phyloP scores from a whole-genome alignment of 2,888 invertebrate species.

The Operophtera brumata region DNA sequence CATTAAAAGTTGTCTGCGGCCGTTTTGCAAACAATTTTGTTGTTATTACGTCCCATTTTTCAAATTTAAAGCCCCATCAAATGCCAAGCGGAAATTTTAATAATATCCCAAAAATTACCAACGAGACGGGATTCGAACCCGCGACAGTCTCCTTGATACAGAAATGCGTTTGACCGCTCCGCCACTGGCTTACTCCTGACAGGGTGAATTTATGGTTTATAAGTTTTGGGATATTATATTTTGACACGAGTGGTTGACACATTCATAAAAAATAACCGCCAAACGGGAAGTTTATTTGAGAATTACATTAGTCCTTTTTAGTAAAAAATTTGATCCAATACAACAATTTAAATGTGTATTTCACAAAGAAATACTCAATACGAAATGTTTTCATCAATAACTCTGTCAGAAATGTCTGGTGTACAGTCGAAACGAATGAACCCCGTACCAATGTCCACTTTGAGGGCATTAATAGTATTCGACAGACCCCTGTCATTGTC shows the following conservation, averaged over 20 bases:
- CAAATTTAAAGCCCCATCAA: conserved; percentile 22
- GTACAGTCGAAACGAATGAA: conserved; percentile 27
- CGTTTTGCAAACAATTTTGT: conserved; percentile 18
- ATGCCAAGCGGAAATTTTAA: conserved; percentile 13
- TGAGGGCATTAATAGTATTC: conserved; percentile 48
- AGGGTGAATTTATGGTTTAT: no score
- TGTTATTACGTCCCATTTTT: conserved; percentile 13
- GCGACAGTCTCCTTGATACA: no score
- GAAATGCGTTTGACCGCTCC: no score
- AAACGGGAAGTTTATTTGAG: conserved; percentile 12
- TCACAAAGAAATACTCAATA: not conserved
- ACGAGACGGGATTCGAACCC: no score
- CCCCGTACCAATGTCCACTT: conserved; percentile 42
- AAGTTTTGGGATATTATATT: no score
- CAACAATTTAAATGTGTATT: not conserved
- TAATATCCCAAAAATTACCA: no score
- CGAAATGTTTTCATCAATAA: conserved; percentile 22
- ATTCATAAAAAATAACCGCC: no score
- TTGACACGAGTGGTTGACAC: no score
- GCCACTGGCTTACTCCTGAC: no score
- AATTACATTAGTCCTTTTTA: not conserved
- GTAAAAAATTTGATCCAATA: not conserved
- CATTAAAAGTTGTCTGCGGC: conserved; percentile 22
- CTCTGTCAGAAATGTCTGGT: conserved; percentile 25
- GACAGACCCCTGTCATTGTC: conserved; percentile 53